phyloP scores from a whole-genome alignment of 2,113 vertebrate species.

The Pandion haliaetus region DNA sequence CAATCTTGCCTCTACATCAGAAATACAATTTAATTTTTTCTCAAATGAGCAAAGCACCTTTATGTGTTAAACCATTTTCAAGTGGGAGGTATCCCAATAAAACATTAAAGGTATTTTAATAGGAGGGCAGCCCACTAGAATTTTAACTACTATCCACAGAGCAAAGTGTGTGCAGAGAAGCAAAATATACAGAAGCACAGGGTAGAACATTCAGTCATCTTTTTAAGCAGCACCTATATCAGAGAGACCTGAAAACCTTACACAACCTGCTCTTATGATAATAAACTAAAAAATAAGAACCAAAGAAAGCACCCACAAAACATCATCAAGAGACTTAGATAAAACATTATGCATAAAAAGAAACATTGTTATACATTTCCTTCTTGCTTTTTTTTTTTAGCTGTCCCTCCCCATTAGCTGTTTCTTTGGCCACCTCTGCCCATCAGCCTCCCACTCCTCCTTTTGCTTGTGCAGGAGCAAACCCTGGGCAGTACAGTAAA shows the following conservation, averaged over 20 bases:
- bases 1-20: neutral
- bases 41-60: conserved; percentile 1
- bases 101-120: conserved; percentile 47
- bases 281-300: neutral
- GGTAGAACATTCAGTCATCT: neutral
- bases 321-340: neutral
- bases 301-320: neutral
- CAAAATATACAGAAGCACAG: neutral
- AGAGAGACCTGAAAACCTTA: neutral
- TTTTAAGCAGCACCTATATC: neutral
- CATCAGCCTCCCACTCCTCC: neutral
- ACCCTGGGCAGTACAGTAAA: neutral
- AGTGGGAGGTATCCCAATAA: conserved; percentile 15
- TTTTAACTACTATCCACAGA: neutral
- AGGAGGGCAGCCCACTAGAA: neutral
- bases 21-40: neutral
- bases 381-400: neutral
- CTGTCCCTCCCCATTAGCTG: neutral
- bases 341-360: neutral
- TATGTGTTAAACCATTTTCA: conserved; percentile 8
- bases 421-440: neutral
- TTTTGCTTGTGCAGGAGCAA: neutral
- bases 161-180: neutral
- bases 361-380: neutral
- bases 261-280: neutral